Base-by-base conservation (phyloP, 1,140 invertebrate genomes). In the Drosophila micromelanica region DNA sequence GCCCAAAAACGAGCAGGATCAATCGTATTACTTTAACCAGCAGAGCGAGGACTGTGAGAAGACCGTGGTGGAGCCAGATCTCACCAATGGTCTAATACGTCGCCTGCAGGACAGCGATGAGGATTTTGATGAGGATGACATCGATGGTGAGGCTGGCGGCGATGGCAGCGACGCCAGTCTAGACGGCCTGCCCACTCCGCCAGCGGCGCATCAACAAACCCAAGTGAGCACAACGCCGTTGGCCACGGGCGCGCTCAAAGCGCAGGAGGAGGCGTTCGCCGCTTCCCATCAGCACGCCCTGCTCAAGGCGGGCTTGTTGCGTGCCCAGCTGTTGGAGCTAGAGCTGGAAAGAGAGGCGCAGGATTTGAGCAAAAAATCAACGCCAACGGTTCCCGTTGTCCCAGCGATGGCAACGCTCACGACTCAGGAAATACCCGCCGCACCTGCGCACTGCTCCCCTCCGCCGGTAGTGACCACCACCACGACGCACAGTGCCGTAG, bases 21-120 rank as follows among this genome's bases (percentile, higher is more conserved):
- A 90, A 42, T 91, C 90, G 0, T 91, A 90, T 40, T 91, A 85
- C 49, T 90, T 91, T n/a, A 87, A 79, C 30, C 87, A 91, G 46
- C 89, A 91, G 37, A 91, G 84, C 56, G 64, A 91, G 62, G 90
- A 91, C 12, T 91, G 90, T 11, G 91, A 91, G 27, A 90, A 91
- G 68, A 91, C 91, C 0, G 81, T 91, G 7, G 91, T 91, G 11
- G 91, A 91, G 15, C 91, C 91, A 8, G 91, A 91, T 48, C 71
- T 91, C 1, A 91, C 91, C 6, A 91, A 91, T 37, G 91, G 91
- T 0, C 63, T 91, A 0, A 91, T 91, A 60, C 90, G 90, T 27
- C 84, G 85, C 4, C 68, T 91, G 51, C 87, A 91, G 46, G 90
- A 91, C 74, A 91, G 89, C 57, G 91, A 91, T 38, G 91, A 91